Percentiles rank a stretch among this genome's conserved stretches.
Conservation (phyloP, 2,888 invertebrate species). For the Ctena decussata region DNA sequence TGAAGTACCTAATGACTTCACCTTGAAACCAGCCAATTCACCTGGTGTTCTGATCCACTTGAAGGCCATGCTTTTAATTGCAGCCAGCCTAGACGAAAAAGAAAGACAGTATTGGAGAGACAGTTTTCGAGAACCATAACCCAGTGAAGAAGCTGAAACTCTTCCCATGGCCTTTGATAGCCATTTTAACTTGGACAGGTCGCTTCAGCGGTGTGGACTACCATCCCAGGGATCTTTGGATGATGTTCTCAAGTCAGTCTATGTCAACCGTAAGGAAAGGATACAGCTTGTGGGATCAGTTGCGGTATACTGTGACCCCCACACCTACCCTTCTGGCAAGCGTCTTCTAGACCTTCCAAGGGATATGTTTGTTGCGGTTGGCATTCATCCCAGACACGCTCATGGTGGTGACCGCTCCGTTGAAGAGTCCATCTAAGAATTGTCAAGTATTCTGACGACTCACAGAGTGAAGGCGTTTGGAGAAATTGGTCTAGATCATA, state of each 20-base stretch:
- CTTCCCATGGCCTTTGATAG: not conserved
- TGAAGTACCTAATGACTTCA: not conserved
- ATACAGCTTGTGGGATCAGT: not conserved
- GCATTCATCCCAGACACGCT: constrained; percentile 13
- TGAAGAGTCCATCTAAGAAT: not conserved
- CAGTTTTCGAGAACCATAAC: not conserved
- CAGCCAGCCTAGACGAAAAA: not conserved
- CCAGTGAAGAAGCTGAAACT: not conserved
- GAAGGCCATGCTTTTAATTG: constrained; percentile 12
- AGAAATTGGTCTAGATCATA: constrained; percentile 29
- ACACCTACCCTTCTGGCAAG: not conserved
- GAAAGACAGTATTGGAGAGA: constrained; percentile 1
- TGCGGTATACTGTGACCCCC: constrained; percentile 25
- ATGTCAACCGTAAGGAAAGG: not conserved
- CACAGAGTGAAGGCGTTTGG: constrained; percentile 20
- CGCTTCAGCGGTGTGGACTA: not conserved
- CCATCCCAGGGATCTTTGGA: not conserved
- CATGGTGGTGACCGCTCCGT: not conserved
- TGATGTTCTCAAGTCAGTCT: not conserved
- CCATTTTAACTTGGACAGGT: constrained; percentile 27
- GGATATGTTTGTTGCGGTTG: not conserved
- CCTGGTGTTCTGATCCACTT: constrained; percentile 26
- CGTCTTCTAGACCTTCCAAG: not conserved
- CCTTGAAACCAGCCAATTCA: constrained; percentile 7
- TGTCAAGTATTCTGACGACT: not conserved